These are phyloP conservation scores for Hemitrygon akajei DNA, from an alignment of 2,797 vertebrate genomes.

Conservation along the genomic window DNA sequence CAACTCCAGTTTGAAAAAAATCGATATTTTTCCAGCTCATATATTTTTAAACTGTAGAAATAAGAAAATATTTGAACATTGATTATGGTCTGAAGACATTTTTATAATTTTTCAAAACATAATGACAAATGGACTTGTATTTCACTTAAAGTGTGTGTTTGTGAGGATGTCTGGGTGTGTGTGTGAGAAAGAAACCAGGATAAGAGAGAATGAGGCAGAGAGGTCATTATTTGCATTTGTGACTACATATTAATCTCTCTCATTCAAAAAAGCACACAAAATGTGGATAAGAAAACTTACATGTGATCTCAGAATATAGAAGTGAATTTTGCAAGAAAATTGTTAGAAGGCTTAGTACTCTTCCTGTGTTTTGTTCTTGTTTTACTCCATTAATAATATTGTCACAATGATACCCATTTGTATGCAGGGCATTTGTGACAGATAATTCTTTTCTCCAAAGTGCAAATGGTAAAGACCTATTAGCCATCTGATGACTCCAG, in stretches of 20 bases:
- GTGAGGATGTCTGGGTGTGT: neutral
- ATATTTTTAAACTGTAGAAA: neutral
- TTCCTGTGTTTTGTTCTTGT: conserved; percentile 5
- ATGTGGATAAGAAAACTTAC: neutral
- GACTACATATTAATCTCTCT: neutral
- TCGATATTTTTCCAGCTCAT: neutral
- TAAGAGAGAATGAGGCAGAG: no score
- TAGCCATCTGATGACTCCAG: conserved; percentile 33
- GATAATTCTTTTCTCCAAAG: conserved; percentile 21
- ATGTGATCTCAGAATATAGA: neutral
- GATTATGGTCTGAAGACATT: neutral
- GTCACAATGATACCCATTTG: neutral
- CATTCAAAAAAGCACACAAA: neutral
- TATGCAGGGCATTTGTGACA: conserved; percentile 24
- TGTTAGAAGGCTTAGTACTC: neutral
- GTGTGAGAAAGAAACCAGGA: no score
- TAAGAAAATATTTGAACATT: neutral
- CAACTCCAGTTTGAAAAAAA: no score
- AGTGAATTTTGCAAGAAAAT: neutral
- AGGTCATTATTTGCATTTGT: neutral
- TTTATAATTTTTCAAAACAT: neutral
- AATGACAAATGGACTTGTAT: neutral
- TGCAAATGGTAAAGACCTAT: conserved; percentile 26
- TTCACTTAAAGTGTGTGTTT: neutral
- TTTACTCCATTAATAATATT: conserved; percentile 8